Evolutionary conservation across 2,888 invertebrate genomes (phyloP).

Genomic region (Pseudococcus viburni): DNA sequence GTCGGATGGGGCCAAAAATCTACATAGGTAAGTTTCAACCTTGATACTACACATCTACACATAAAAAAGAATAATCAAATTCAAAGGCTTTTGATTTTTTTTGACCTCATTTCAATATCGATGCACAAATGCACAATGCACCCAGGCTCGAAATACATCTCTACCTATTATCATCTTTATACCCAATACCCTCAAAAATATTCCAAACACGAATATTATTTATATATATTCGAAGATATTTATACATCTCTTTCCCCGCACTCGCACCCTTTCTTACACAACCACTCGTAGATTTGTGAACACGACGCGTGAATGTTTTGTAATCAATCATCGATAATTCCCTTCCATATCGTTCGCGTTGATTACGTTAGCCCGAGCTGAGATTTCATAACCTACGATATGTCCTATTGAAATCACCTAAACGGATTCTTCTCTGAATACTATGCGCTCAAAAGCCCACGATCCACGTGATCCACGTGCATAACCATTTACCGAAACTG

Average conservation of each 20-base stretch:
- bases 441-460: neutral
- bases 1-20: too few relatives aligned
- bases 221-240: neutral
- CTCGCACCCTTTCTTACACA: neutral
- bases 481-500: neutral
- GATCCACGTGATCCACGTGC: conserved; percentile 36
- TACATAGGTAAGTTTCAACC: too few relatives aligned
- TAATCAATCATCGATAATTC: conserved; percentile 38
- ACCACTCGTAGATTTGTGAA: neutral
- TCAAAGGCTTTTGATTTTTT: too few relatives aligned
- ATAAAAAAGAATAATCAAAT: too few relatives aligned
- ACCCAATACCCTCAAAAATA: neutral
- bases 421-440: neutral
- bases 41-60: too few relatives aligned
- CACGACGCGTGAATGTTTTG: neutral
- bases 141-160: too few relatives aligned
- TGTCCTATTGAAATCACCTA: conserved; percentile 10
- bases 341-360: neutral
- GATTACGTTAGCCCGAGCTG: neutral
- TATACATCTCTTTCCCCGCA: neutral
- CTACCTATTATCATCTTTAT: neutral
- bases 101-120: too few relatives aligned
- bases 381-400: conserved; percentile 4
- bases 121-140: too few relatives aligned
- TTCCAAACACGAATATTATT: neutral